Evolutionary conservation across 1,140 invertebrate species (phyloP), one percentile per base, ranked within the genome.

Genomic region (Bombus sibiricus): DNA sequence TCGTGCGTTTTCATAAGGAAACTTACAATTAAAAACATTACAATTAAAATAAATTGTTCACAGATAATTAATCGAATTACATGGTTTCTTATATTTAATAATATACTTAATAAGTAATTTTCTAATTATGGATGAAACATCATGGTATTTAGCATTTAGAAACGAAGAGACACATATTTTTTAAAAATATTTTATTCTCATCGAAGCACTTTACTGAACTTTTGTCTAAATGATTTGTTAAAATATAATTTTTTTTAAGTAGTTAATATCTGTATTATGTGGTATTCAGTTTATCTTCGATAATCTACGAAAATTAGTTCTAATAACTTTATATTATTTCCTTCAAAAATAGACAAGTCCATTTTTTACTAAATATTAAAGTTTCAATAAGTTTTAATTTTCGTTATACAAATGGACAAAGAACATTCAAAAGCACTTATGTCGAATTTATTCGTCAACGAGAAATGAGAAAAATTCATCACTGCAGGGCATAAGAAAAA

Each of bases 391-490:
- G 43, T 74, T 79, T 9, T 25, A 37, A 37, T n/a, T 75, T 6
- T 41, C 47, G 28, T 12, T 15, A 13, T 22, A 66, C 25, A 59
- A 62, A 69, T 10, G 62, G 47, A 82, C 62, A 39, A n/a, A 62
- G 68, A 22, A 53, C 12, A 77, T 68, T 39, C 4, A 41, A 37
- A 34, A 28, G 53, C 28, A 69, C 28, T 57, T 39, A 15, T 12
- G 47, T 76, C 28, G 73, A 83, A 66, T 53, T 76, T 57, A 28
- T 47, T 78, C 64, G 34, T 59, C 18, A 68, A 32, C n/a, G 53
- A 34, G 22, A 39, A 71, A 43, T 32, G n/a, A 66, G 69, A 47
- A 74, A 84, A 92, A 90, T 92, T 93, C 91, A 93, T 93, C 91
- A 91, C 62, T 64, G 75, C 15, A 25, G 32, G 59, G 34, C 15